Percentiles rank a stretch among this genome's conserved stretches.
Evolutionary conservation across 2,797 vertebrate species (phyloP).

Genomic region (Acropternis orthonyx): DNA sequence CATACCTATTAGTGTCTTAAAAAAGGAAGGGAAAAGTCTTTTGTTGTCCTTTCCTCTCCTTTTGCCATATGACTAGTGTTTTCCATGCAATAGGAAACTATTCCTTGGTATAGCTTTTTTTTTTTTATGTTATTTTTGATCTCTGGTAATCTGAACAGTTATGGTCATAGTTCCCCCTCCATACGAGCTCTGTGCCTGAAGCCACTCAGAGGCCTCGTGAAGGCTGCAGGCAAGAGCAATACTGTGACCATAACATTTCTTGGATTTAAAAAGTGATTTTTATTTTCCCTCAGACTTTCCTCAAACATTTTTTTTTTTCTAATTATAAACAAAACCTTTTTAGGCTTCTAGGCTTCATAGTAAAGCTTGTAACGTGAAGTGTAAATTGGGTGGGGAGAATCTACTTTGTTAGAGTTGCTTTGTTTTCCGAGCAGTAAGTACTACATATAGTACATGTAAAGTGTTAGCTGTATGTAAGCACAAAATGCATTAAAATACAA

Average conservation of each 20-base stretch:
- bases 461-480: slow-evolving; percentile 80
- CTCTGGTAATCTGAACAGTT: slow-evolving; percentile 79
- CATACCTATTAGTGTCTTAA: slow-evolving; percentile 96
- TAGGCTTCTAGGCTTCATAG: slow-evolving; percentile 84
- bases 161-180: slow-evolving; percentile 72
- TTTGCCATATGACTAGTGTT: slow-evolving; percentile 88
- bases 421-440: slow-evolving; percentile 82
- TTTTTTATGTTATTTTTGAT: slow-evolving; percentile 80
- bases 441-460: slow-evolving; percentile 78
- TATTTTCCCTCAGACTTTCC: slow-evolving; percentile 68
- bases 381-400: slow-evolving; percentile 80
- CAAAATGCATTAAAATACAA: slow-evolving; percentile 77
- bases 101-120: slow-evolving; percentile 81
- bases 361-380: slow-evolving; percentile 83
- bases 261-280: slow-evolving; percentile 70
- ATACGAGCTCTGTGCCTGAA: slow-evolving; percentile 32
- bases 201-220: slow-evolving; percentile 50
- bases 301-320: slow-evolving; percentile 80
- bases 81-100: slow-evolving; percentile 84
- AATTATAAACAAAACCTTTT: slow-evolving; percentile 84
- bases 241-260: slow-evolving; percentile 70
- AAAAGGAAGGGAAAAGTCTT: slow-evolving; percentile 82
- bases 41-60: slow-evolving; percentile 79
- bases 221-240: slow-evolving; percentile 68
- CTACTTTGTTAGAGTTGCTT: slow-evolving; percentile 84